Evolutionary conservation across 2,113 vertebrate species (phyloP).

Genomic region (Arizona elegans): DNA sequence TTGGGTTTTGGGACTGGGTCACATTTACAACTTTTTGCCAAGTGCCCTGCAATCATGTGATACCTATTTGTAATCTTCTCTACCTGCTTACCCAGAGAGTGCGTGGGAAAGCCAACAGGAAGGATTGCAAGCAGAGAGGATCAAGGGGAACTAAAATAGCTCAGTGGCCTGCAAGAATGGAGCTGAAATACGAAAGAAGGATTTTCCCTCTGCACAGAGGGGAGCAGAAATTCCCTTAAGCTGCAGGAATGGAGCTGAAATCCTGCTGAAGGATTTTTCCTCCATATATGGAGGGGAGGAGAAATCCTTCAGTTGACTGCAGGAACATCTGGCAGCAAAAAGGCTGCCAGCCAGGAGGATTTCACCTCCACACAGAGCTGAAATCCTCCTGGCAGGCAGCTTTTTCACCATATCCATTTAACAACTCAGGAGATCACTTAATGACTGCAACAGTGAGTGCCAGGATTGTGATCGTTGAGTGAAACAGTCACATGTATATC

Average conservation of each 20-base stretch:
- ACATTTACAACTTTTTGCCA: background rate
- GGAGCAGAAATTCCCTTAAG: background rate
- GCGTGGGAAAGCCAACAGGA: background rate
- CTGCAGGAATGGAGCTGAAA: background rate
- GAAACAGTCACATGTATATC: background rate
- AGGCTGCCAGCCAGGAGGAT: background rate
- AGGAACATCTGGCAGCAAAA: background rate
- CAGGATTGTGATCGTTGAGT: background rate
- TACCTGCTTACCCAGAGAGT: background rate
- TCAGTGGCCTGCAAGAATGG: background rate
- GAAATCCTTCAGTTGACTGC: background rate
- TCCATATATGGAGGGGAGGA: background rate
- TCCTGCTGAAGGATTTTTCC: background rate
- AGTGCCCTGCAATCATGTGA: background rate
- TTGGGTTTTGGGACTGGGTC: background rate
- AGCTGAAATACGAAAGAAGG: background rate
- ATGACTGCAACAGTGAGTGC: background rate
- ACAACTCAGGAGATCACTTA: background rate
- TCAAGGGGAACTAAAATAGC: background rate
- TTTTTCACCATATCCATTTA: background rate
- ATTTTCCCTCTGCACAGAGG: background rate
- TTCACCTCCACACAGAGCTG: background rate
- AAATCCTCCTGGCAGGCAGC: background rate
- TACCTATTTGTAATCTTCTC: background rate
- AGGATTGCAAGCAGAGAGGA: background rate